Evolutionary conservation across 2,888 invertebrate species (phyloP).

Genomic region (Dioctria linearis): DNA sequence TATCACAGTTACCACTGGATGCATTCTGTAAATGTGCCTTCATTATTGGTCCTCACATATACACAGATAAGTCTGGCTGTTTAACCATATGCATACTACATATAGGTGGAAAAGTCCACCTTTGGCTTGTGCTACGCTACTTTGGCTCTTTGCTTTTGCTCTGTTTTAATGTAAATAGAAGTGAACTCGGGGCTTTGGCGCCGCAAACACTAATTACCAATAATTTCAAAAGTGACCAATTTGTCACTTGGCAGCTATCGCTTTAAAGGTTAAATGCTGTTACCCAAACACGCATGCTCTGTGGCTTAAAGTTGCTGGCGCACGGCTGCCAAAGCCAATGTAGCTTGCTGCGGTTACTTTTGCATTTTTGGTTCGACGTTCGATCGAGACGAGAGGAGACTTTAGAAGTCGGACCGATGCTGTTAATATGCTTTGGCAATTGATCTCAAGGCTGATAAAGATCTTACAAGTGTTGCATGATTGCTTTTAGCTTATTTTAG

Average conservation of each 20-base stretch:
- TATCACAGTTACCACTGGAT: slow-evolving; percentile 39
- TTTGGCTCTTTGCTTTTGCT: too few species aligned
- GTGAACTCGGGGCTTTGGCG: slow-evolving; percentile 35
- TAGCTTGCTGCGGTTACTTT: background rate
- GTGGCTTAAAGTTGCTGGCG: slow-evolving; percentile 1
- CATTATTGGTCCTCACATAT: too few species aligned
- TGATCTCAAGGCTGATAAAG: slow-evolving; percentile 32
- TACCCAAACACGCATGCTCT: slow-evolving; percentile 16
- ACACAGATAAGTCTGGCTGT: too few species aligned
- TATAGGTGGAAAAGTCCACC: slow-evolving; percentile 23
- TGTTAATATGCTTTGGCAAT: slow-evolving; percentile 24
- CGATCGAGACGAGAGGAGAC: background rate
- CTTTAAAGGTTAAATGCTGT: slow-evolving; percentile 35
- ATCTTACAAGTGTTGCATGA: slow-evolving; percentile 44
- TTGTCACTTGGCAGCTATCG: slow-evolving; percentile 45
- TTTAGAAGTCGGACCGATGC: background rate
- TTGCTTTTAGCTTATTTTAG: slow-evolving; percentile 36
- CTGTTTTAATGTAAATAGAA: slow-evolving; percentile 23
- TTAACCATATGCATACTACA: background rate
- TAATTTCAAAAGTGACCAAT: slow-evolving; percentile 44
- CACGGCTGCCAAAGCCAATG: background rate
- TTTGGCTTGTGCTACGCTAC: background rate
- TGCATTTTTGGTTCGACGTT: slow-evolving; percentile 28
- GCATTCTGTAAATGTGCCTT: slow-evolving; percentile 15
- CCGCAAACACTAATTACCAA: slow-evolving; percentile 45